Evolutionary conservation across 2,888 invertebrate genomes (phyloP), one percentile per base, ranked within the genome.

Genomic region (Oxystoma pomonae): DNA sequence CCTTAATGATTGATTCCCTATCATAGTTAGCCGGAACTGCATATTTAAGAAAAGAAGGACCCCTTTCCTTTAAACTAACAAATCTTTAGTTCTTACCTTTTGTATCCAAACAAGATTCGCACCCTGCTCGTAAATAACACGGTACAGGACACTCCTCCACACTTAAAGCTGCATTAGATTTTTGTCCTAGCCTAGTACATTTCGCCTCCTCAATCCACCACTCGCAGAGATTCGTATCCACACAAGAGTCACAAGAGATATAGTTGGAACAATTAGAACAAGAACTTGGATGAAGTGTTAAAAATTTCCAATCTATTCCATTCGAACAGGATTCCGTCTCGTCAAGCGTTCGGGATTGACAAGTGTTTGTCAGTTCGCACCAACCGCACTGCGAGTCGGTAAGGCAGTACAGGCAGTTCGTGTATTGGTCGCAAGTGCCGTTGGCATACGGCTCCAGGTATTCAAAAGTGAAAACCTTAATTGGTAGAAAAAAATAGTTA

Each of bases 301-400:
- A 82, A 75, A 92, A 93, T 63, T 90, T 85, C 91, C 92, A 92
- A 62, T 86, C 85, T 12, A 84, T 83, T 52, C 82, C 82, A 3
- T 78, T 76, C 12, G 67, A 59, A 73, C 90, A 90, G 53, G 81
- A 83, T 52, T 83, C 80, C 2, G 83, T 86, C 77, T 93, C 92
- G 71, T 91, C 89, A 0, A 85, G 81, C 16, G 83, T 80, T 35
- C 92, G 84, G 3, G 87, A 81, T 69, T 93, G 84, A 76, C 93
- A 94, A 57, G 84, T 82, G 67, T 85, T 82, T n/a, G 86, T 89
- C 9, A 90, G 77, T 66, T 92, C 91, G 76, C 96, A 97, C 96
- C 97, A 97, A 1, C 94, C 94, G 75, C 97, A 97, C 16, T 89
- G 86, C 0, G 92, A 90, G 79, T 96, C 96, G 0, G 91, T 90